Conservation (phyloP, 2,113 vertebrate species). For the Macroglossus sobrinus region DNA sequence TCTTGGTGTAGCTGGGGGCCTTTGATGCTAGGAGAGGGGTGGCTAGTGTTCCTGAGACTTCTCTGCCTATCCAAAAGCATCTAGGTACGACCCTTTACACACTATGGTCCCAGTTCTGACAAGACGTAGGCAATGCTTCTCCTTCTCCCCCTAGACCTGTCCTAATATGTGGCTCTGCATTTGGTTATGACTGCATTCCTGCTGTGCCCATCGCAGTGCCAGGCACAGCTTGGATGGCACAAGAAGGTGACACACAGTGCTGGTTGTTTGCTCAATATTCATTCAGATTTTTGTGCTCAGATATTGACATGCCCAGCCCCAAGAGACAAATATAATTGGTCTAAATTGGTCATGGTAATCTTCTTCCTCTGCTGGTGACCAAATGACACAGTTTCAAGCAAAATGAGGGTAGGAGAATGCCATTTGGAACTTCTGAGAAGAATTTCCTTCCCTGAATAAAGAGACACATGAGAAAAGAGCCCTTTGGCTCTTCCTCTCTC, state of each 20-base stretch:
- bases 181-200: background rate
- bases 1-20: background rate
- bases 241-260: background rate
- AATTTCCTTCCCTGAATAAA: background rate
- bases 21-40: background rate
- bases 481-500: background rate
- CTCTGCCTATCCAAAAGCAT: background rate
- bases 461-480: background rate
- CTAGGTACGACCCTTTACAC: background rate
- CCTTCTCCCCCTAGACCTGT: background rate
- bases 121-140: background rate
- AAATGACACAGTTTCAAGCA: background rate
- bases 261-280: background rate
- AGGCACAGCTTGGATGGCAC: background rate
- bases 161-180: accelerated
- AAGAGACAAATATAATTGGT: background rate
- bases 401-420: background rate
- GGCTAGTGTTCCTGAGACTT: background rate
- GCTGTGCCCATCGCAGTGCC: background rate
- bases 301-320: background rate
- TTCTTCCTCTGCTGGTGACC: background rate
- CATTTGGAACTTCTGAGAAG: background rate
- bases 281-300: background rate
- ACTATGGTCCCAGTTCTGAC: background rate
- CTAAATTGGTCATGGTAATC: background rate